Evolutionary conservation across 2,113 vertebrate species (phyloP).

Genomic region (Alouatta palliata): DNA sequence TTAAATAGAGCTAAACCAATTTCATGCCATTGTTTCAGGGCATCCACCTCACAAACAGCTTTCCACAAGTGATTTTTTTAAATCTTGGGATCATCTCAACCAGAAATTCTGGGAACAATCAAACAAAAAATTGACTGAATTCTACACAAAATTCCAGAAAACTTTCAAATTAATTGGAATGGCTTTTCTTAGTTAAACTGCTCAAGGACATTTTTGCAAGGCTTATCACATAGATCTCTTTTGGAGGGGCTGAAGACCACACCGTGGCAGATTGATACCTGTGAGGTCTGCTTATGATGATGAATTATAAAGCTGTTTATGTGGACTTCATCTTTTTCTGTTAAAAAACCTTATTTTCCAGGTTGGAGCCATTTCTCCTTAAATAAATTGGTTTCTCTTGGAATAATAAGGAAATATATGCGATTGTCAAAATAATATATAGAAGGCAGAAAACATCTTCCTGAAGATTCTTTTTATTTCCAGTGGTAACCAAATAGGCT

Average conservation of each 20-base stretch:
- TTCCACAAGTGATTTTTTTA: not conserved
- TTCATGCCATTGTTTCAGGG: not conserved
- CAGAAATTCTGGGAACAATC: not conserved
- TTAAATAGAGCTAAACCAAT: slow-evolving; percentile 31
- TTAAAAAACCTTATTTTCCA: not conserved
- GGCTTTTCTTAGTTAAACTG: slow-evolving; percentile 8
- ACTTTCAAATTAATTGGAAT: not conserved
- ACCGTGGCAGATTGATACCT: not conserved
- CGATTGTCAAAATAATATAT: not conserved
- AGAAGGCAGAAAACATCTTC: not conserved
- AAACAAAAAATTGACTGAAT: not conserved
- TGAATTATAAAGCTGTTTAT: not conserved
- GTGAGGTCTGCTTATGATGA: not conserved
- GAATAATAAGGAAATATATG: slow-evolving; percentile 15
- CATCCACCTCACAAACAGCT: slow-evolving; percentile 13
- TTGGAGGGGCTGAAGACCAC: not conserved
- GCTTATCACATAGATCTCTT: not conserved
- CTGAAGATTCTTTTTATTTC: not conserved
- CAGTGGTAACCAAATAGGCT: not conserved
- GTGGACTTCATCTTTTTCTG: not conserved
- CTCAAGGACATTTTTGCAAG: not conserved
- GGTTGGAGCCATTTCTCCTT: not conserved
- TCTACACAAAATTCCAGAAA: not conserved
- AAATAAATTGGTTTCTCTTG: not conserved
- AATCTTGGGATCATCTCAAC: slow-evolving; percentile 1